phyloP scores from a whole-genome alignment of 1,140 invertebrate species.

The Drosophila malerkotliana region DNA sequence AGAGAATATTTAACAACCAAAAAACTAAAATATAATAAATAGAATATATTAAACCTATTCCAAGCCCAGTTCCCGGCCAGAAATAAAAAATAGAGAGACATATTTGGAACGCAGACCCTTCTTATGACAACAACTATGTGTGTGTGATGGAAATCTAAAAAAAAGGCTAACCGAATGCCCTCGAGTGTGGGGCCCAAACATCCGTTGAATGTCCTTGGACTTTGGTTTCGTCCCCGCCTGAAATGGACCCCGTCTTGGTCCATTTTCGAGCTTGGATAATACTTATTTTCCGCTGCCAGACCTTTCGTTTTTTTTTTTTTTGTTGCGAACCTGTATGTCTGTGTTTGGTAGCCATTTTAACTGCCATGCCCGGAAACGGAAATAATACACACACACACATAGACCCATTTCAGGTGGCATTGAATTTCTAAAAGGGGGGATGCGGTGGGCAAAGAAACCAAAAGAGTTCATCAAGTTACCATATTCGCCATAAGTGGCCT shows the following conservation, averaged over 20 bases:
- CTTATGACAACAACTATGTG: too few relatives aligned
- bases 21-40: too few relatives aligned
- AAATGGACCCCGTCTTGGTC: slow-evolving; percentile 10
- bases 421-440: slow-evolving; percentile 11
- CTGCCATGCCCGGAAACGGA: slow-evolving; percentile 54
- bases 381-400: slow-evolving; percentile 47
- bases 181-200: slow-evolving; percentile 35
- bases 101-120: too few relatives aligned
- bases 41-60: too few relatives aligned
- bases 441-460: too few relatives aligned
- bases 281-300: slow-evolving; percentile 70
- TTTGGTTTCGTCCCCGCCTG: slow-evolving; percentile 29
- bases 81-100: too few relatives aligned
- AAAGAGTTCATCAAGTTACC: slow-evolving; percentile 36
- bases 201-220: slow-evolving; percentile 46
- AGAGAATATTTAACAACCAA: too few relatives aligned
- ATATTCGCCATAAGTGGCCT: slow-evolving; percentile 27
- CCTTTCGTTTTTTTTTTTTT: background rate
- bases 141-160: too few relatives aligned
- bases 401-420: slow-evolving; percentile 6
- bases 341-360: background rate
- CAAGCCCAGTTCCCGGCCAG: too few relatives aligned
- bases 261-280: slow-evolving; percentile 54
- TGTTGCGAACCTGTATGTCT: too few relatives aligned
- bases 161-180: background rate